Evolutionary conservation across 1,140 invertebrate species (phyloP).

Genomic region (Papilio glaucus): DNA sequence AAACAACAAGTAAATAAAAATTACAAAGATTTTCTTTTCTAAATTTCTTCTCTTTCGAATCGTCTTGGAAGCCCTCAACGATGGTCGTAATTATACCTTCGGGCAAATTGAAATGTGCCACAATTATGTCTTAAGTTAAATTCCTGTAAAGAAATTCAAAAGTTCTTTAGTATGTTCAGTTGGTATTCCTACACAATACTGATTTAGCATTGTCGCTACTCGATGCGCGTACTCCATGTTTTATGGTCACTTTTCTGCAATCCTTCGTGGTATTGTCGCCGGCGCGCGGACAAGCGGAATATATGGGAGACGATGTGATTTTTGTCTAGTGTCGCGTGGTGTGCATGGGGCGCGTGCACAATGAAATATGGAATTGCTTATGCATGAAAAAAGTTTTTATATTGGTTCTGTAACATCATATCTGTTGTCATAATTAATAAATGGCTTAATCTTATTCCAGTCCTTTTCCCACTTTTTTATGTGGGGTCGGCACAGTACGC

Average conservation of each 20-base stretch:
- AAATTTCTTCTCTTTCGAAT: no score
- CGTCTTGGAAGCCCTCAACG: no score
- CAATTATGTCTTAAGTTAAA: no score
- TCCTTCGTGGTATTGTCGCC: slow-evolving; percentile 69
- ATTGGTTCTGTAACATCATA: not conserved
- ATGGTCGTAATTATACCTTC: no score
- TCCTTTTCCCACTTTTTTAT: no score
- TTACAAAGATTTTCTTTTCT: no score
- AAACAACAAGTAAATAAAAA: no score
- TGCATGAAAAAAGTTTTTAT: not conserved
- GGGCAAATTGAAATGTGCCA: no score
- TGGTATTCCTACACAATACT: slow-evolving; percentile 59
- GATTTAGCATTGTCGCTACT: slow-evolving; percentile 63
- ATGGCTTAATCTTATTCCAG: no score
- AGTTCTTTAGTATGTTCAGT: not conserved
- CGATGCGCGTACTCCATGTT: slow-evolving; percentile 69
- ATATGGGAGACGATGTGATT: slow-evolving; percentile 70
- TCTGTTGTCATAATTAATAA: no score
- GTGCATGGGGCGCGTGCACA: slow-evolving; percentile 67
- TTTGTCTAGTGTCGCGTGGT: slow-evolving; percentile 75
- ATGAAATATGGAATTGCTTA: slow-evolving; percentile 52
- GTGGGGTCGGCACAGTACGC: no score
- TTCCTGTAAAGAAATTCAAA: not conserved
- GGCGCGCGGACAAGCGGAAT: slow-evolving; percentile 63
- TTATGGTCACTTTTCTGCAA: slow-evolving; percentile 77